Evolutionary conservation across 2,113 vertebrate species (phyloP).

Genomic region (Cyphomyrus plagiostoma): DNA sequence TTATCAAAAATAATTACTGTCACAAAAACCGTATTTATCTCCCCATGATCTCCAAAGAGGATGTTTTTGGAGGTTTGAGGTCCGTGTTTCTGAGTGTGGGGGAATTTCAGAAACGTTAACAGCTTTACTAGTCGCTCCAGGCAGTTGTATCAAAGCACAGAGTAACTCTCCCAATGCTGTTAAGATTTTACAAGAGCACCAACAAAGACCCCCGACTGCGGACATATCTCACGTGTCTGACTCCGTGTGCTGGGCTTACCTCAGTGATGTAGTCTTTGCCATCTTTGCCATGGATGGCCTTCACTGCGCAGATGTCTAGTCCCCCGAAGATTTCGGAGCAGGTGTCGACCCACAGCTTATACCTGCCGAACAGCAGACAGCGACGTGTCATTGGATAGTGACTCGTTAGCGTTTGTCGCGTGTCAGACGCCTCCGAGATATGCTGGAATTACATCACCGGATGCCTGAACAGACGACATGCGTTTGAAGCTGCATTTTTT

Average conservation of each 20-base stretch:
- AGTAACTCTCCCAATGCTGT: background rate
- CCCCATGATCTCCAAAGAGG: background rate
- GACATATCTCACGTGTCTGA: background rate
- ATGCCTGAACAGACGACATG: background rate
- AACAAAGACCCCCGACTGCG: background rate
- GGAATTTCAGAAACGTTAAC: background rate
- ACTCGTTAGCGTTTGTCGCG: background rate
- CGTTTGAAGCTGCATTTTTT: background rate
- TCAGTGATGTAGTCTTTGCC: slow-evolving; percentile 97
- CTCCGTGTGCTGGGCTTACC: slow-evolving; percentile 56
- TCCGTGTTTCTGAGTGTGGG: background rate
- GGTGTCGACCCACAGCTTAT: slow-evolving; percentile 90
- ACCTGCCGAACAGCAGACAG: slow-evolving; percentile 57
- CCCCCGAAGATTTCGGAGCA: slow-evolving; percentile 93
- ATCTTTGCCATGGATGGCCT: slow-evolving; percentile 95
- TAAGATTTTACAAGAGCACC: background rate
- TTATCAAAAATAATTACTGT: background rate
- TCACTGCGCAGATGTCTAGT: slow-evolving; percentile 93
- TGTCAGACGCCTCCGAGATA: background rate
- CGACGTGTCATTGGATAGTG: background rate
- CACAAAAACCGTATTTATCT: background rate
- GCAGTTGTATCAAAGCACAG: background rate
- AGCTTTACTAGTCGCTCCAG: background rate
- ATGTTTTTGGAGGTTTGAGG: background rate
- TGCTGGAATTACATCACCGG: background rate